Base-by-base conservation (phyloP, 1,140 invertebrate genomes). In the Drosophila miranda region DNA sequence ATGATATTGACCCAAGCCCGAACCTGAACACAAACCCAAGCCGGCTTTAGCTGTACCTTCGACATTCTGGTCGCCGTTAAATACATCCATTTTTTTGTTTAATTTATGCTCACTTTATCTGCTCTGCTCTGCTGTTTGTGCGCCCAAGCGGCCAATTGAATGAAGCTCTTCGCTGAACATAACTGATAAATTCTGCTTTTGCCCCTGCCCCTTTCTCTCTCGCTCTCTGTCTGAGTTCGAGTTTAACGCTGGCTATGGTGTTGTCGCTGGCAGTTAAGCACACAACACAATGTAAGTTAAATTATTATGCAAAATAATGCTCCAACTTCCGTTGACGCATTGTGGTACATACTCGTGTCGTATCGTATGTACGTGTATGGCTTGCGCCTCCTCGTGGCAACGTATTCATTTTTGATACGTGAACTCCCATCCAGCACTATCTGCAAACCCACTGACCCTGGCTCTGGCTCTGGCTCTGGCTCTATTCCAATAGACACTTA, bases 261-360 rank as follows among this genome's bases (percentile, higher is more conserved):
- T 62, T 67, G n/a, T 52, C 55, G 46, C 56, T 55, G 58, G 61
- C 70, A 50, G 64, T 43, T 69, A 28, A 64, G 43, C 56, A 28
- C 51, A 43, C 43, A 59, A 34, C 59, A 71, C 79, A 81, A 82
- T 87, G 82, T 86, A 86, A 86, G 82, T 86, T 80, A 64, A 87
- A 86, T 86, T 86, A 86, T 81, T 86, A 86, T 86, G 82, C 82
- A 86, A 87, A 86, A 86, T 86, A 86, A 86, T 88, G 78, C 66
- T 86, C 64, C 75, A 78, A 75, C 82, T 86, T 86, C 82, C 82
- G 82, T 67, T 71, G 82, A 75, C 71, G 71, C 67, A 75, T 60
- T 75, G 77, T 75, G 67, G 26, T 49, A 19, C n/a, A n/a, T 43
- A 14, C 34, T 38, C 34, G 9, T 46, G 7, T 38, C 45, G 9